phyloP scores from a whole-genome alignment of 2,888 invertebrate genomes.

The Tenthredo livida region DNA sequence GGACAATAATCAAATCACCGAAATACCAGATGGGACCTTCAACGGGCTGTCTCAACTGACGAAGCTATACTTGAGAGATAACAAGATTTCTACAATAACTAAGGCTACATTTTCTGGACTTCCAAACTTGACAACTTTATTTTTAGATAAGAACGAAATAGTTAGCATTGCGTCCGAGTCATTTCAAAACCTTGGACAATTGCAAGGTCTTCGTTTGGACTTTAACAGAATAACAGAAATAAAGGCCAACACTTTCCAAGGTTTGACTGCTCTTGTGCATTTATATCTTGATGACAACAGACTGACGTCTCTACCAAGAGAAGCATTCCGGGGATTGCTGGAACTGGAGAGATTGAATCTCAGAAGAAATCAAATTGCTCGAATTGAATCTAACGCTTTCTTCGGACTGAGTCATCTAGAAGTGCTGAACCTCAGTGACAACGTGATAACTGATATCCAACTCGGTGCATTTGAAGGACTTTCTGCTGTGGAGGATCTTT shows the following conservation, averaged over 20 bases:
- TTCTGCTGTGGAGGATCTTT: not conserved
- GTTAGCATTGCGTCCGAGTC: conserved; percentile 72
- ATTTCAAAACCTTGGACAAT: conserved; percentile 71
- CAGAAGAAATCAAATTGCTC: conserved; percentile 74
- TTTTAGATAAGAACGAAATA: conserved; percentile 76
- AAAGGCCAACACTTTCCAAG: conserved; percentile 51
- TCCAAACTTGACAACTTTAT: conserved; percentile 64
- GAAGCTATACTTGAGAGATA: not conserved
- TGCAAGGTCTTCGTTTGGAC: conserved; percentile 74
- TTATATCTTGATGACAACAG: not conserved
- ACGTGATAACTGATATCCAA: conserved; percentile 49
- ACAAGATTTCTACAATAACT: conserved; percentile 62
- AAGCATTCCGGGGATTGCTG: conserved; percentile 50
- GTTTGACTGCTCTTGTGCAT: not conserved
- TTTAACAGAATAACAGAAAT: conserved; percentile 74
- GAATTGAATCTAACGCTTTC: conserved; percentile 70
- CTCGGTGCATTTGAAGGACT: not conserved
- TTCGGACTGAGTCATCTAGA: conserved; percentile 54
- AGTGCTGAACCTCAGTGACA: conserved; percentile 54
- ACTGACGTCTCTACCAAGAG: not conserved
- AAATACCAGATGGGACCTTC: conserved; percentile 9
- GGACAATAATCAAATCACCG: not conserved
- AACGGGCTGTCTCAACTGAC: conserved; percentile 6
- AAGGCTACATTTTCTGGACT: conserved; percentile 61
- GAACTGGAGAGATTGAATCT: conserved; percentile 67